Percentiles rank a stretch among this genome's conserved stretches.
Evolutionary conservation across 2,113 vertebrate genomes (phyloP).

Genomic region (Thalassarche chlororhynchos): DNA sequence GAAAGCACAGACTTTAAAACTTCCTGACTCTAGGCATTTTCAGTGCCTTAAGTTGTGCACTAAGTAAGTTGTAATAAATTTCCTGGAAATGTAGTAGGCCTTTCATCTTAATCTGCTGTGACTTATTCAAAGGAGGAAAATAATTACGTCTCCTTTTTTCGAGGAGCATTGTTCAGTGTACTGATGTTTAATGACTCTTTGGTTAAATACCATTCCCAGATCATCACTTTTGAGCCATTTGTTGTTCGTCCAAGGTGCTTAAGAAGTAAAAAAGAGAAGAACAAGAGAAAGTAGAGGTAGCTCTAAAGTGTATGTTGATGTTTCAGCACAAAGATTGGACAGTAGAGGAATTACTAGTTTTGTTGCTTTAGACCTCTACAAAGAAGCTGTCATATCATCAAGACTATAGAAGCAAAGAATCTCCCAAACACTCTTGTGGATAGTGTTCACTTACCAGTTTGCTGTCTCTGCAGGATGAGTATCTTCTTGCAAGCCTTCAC

Average conservation of each 20-base stretch:
- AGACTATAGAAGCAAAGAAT: not conserved
- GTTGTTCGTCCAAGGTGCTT: not conserved
- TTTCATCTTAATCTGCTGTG: slow-evolving; percentile 42
- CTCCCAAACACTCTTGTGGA: not conserved
- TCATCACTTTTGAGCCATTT: slow-evolving; percentile 13
- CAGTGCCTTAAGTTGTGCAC: not conserved
- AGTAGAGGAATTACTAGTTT: not conserved
- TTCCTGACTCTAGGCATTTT: slow-evolving; percentile 44
- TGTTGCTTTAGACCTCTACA: not conserved
- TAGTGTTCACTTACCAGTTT: not conserved
- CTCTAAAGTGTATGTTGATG: not conserved
- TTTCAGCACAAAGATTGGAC: not conserved
- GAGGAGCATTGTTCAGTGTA: not conserved
- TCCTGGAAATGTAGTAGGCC: not conserved
- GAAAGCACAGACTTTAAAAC: slow-evolving; percentile 2
- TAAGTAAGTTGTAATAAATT: slow-evolving; percentile 23
- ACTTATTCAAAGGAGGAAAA: slow-evolving; percentile 6
- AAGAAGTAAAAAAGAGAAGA: not conserved
- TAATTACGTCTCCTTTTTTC: not conserved
- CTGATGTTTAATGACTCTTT: not conserved
- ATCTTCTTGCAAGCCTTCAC: not conserved
- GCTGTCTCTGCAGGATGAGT: not conserved
- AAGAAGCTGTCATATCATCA: not conserved
- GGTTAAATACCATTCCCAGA: not conserved
- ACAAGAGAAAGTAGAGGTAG: not conserved